Percentiles rank a stretch among this genome's conserved stretches.
Conservation (phyloP, 2,797 vertebrate species). For the Helostoma temminkii region DNA sequence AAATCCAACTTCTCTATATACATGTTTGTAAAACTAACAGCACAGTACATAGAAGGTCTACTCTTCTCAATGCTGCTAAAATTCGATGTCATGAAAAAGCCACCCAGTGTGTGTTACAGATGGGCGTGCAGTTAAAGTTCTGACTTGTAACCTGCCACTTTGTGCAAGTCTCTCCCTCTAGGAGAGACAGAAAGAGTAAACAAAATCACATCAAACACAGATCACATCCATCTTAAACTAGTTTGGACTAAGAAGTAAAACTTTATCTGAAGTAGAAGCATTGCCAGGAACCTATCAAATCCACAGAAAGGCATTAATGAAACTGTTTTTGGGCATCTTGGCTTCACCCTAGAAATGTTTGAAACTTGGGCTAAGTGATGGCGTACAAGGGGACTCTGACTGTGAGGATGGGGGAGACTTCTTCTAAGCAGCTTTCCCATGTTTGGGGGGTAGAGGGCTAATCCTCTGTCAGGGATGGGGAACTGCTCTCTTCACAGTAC, state of each 20-base stretch:
- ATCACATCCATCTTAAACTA: conserved; percentile 79
- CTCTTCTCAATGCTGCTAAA: conserved; percentile 43
- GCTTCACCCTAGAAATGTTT: conserved; percentile 76
- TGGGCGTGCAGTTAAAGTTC: conserved; percentile 62
- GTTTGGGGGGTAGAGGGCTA: conserved; percentile 85
- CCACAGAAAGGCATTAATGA: conserved; percentile 80
- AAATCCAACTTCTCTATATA: conserved; percentile 51
- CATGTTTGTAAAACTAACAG: conserved; percentile 66
- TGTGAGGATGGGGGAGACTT: conserved; percentile 79
- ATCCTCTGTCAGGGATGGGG: conserved; percentile 86
- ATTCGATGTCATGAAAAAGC: conserved; percentile 55
- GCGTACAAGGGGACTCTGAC: conserved; percentile 77
- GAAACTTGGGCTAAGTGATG: conserved; percentile 77
- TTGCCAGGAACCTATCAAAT: conserved; percentile 82
- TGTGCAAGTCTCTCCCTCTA: conserved; percentile 65
- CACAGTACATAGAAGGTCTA: conserved; percentile 45
- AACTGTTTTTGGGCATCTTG: conserved; percentile 82
- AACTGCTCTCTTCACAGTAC: conserved; percentile 82
- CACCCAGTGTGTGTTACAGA: conserved; percentile 57
- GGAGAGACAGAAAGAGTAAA: conserved; percentile 66
- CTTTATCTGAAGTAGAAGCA: conserved; percentile 74
- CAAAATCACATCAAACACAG: conserved; percentile 81
- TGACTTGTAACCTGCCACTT: conserved; percentile 69
- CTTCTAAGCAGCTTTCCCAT: conserved; percentile 85
- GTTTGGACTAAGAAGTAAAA: conserved; percentile 74